Evolutionary conservation across 2,888 invertebrate species (phyloP), one percentile per base, ranked within the genome.

Genomic region (Stegana nigrithorax): DNA sequence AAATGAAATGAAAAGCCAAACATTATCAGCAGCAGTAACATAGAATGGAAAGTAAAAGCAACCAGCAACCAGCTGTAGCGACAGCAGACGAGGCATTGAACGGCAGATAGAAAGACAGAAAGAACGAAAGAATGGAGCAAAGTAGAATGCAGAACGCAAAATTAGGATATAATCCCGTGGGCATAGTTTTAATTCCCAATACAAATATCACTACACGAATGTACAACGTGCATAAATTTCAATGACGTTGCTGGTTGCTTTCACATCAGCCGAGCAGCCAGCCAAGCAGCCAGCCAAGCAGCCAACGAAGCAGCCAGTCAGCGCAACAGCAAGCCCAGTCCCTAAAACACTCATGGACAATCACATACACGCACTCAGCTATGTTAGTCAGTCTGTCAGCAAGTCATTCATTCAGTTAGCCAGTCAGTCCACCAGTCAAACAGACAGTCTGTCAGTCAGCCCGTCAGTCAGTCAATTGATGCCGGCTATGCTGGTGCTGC

Each of bases 161-260:
- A 76, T 76, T 79, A 75, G 75, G 78, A 73, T 76, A 77, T 70
- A 79, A 70, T 76, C 75, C 75, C 75, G 68, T 44, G 78, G 75
- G 75, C 73, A 76, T 79, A 76, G 80, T 76, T 76, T 79, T 79
- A 76, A 76, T 76, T 76, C 75, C 75, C 75, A 76, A 76, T 76
- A 77, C 80, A 76, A 76, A 76, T 76, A 76, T 76, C 75, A 79
- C 80, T 77, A 79, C 80, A 73, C 70, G 77, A 79, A 70, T 67
- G 79, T 77, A 79, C 75, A 72, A 68, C 67, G 78, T 77, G 80
- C 75, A 79, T 76, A 76, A 76, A 76, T 76, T 76, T 76, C 80
- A 76, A 79, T 79, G 75, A 77, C 78, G 70, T 66, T 73, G 73
- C 69, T 55, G 51, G 60, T 62, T 36, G 25, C 27, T 53, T 25